Conservation (phyloP, 2,113 vertebrate genomes). For the Menura novaehollandiae region DNA sequence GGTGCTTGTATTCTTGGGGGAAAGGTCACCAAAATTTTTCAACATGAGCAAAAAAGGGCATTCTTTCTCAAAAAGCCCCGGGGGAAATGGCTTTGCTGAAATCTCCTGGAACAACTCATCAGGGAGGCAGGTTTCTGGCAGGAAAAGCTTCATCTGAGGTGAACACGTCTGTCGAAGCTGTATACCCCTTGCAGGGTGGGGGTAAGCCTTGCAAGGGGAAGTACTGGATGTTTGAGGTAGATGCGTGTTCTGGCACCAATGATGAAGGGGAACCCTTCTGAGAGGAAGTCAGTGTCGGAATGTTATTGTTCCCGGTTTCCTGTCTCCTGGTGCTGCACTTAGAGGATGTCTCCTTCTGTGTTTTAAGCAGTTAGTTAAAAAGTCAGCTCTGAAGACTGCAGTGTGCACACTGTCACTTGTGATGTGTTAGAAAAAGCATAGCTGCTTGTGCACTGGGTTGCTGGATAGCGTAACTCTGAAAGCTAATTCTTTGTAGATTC, state of each 20-base stretch:
- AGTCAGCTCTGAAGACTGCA: background rate
- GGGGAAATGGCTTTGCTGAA: background rate
- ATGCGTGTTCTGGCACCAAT: background rate
- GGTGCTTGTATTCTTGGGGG: background rate
- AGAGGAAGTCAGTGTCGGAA: background rate
- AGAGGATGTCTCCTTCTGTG: background rate
- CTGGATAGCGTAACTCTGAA: background rate
- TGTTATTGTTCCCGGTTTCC: background rate
- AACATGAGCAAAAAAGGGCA: background rate
- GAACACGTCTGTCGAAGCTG: background rate
- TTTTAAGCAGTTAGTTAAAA: background rate
- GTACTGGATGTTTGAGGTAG: background rate
- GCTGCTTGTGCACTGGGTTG: background rate
- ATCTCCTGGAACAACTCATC: background rate
- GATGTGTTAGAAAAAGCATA: background rate
- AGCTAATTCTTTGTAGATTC: background rate
- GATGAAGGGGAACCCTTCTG: background rate
- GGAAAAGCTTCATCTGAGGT: background rate
- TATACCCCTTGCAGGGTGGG: rapidly evolving
- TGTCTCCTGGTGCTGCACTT: background rate
- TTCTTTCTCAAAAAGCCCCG: background rate
- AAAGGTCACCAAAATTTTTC: slow-evolving; percentile 36
- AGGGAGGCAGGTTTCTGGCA: background rate
- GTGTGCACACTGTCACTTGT: background rate
- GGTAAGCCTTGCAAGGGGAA: background rate